Evolutionary conservation across 2,797 vertebrate species (phyloP).

Genomic region (Sternotherus odoratus): DNA sequence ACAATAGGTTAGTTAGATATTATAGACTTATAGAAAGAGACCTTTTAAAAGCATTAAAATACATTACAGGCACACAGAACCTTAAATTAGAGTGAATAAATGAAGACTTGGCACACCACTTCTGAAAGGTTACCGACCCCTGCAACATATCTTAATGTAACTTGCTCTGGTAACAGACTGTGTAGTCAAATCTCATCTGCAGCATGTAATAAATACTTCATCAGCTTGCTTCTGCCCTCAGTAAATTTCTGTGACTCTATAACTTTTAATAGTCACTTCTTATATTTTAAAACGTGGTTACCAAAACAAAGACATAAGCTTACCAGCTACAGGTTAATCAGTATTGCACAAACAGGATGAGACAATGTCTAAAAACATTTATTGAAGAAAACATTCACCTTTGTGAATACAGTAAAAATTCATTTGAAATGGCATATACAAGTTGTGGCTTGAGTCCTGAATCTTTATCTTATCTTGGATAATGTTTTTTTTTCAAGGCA

Average conservation of each 20-base stretch:
- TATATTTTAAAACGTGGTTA: background rate
- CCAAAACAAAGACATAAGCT: background rate
- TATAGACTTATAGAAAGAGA: too few species aligned
- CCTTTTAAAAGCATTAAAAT: too few species aligned
- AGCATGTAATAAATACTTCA: conserved; percentile 14
- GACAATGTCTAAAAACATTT: background rate
- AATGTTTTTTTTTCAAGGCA: background rate
- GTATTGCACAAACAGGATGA: background rate
- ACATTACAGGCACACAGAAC: too few species aligned
- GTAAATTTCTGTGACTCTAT: background rate
- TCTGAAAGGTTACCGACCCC: too few species aligned
- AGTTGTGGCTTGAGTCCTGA: background rate
- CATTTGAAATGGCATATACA: background rate
- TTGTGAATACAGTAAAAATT: background rate
- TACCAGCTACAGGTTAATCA: background rate
- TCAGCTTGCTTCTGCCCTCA: background rate
- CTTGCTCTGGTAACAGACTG: background rate
- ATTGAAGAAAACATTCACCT: background rate
- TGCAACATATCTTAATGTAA: background rate
- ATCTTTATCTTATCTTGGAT: background rate
- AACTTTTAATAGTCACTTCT: background rate
- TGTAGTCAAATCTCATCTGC: background rate
- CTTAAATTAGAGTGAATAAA: too few species aligned
- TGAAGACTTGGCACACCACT: too few species aligned
- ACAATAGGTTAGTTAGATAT: too few species aligned